Evolutionary conservation across 1,140 invertebrate species (phyloP), one percentile per base, ranked within the genome.

Genomic region (Zophobas atratus): DNA sequence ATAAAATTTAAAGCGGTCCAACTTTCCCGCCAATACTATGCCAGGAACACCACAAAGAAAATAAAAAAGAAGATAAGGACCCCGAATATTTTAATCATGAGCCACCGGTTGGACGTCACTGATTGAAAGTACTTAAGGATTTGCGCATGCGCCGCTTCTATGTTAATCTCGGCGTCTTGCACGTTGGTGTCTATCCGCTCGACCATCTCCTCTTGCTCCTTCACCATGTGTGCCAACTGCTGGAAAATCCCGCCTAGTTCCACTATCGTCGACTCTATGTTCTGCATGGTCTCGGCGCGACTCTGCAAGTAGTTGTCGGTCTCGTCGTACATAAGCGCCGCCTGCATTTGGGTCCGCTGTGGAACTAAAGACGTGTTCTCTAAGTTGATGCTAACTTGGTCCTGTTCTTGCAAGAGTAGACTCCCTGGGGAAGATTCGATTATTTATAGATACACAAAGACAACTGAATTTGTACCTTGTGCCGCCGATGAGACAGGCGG

Each of bases 11-110:
- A 51, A 51, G n/a, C 2, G 49, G 6, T 20, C 49, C 49, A 4
- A 51, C 49, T 20, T 51, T 51, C 38, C 57, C 36, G 6, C 36
- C 57, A 32, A 63, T 63, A 63, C 39, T 92, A 97, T 83, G 95
- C 93, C 88, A 97, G 88, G 88, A 99, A 99, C 82, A 99, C 92
- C 86, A 99, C 94, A 91, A 99, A 99, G 86, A 99, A 97, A 86
- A 99, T 94, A 87, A 99, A 99, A 90, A 99, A 99, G 85, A 99
- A 94, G 90, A 99, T 98, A 36, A 99, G 89, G 70, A 99, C 96
- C 72, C 93, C 98, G 89, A 99, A 99, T 77, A 99, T 94, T 92
- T 99, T 99, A 82, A 99, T 96, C 97, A 99, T 99, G 6, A 99
- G 90, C 96, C 98, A 99, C 82, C 98, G 91, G 89, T 99, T 99